Conservation (phyloP, 2,113 vertebrate genomes). For the Edolisoma coerulescens region DNA sequence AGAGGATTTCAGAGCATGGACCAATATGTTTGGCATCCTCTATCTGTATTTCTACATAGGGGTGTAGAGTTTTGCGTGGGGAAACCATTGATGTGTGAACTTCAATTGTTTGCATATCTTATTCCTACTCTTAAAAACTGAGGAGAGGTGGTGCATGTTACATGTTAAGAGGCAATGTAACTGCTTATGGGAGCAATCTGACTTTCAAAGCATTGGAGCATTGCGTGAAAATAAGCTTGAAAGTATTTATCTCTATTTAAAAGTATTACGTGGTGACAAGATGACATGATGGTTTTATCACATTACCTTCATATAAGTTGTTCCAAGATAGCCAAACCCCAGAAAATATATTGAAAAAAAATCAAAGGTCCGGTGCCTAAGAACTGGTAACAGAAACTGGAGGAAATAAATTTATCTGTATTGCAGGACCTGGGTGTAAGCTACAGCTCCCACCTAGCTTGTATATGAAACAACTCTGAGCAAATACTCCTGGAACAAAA, state of each 20-base stretch:
- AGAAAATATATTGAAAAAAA: not conserved
- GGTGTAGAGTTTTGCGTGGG: not conserved
- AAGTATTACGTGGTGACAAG: not conserved
- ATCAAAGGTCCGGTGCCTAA: not conserved
- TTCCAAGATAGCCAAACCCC: not conserved
- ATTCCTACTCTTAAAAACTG: not conserved
- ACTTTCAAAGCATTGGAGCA: not conserved
- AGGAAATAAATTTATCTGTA: not conserved
- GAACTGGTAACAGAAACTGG: not conserved
- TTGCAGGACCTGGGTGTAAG: not conserved
- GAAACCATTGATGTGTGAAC: accelerated
- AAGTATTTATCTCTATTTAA: not conserved
- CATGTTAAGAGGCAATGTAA: not conserved
- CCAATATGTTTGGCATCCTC: not conserved
- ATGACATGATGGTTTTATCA: not conserved
- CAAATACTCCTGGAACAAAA: not conserved
- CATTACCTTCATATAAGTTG: not conserved
- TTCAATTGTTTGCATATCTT: not conserved
- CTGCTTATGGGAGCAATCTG: not conserved
- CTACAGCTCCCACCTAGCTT: not conserved
- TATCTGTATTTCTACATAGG: not conserved
- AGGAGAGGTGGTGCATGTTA: not conserved
- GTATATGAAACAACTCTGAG: not conserved
- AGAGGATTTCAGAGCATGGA: not conserved
- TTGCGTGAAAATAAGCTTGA: not conserved